Conservation (phyloP, 2,888 invertebrate genomes). For the Campoletis raptor region DNA sequence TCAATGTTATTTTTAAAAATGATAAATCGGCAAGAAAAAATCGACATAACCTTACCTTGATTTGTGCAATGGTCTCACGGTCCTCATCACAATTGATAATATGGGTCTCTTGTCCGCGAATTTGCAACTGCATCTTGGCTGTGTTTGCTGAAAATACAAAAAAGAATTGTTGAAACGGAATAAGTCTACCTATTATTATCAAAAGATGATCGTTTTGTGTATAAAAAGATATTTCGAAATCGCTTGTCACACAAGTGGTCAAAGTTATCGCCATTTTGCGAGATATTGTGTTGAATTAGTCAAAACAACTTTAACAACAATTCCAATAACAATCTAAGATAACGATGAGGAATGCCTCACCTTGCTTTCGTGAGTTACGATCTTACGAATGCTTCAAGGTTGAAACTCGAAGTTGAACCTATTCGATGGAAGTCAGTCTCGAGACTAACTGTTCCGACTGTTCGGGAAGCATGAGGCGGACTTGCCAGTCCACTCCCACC, state of each 20-base stretch:
- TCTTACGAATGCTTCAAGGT: slow-evolving; percentile 63
- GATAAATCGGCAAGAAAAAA: background rate
- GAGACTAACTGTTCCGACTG: too few relatives aligned
- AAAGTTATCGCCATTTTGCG: slow-evolving; percentile 2
- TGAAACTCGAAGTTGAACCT: too few relatives aligned
- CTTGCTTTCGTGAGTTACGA: too few relatives aligned
- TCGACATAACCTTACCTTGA: slow-evolving; percentile 88
- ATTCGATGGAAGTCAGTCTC: too few relatives aligned
- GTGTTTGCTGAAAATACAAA: slow-evolving; percentile 38
- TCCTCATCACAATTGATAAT: slow-evolving; percentile 90
- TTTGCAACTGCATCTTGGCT: slow-evolving; percentile 92
- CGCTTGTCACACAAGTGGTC: slow-evolving; percentile 41
- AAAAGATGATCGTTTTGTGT: background rate
- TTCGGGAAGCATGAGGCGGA: too few relatives aligned
- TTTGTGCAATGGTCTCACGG: slow-evolving; percentile 90
- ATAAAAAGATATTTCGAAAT: slow-evolving; percentile 18
- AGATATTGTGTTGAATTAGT: slow-evolving; percentile 3
- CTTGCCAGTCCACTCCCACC: too few relatives aligned
- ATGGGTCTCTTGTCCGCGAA: slow-evolving; percentile 91
- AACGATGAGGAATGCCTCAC: background rate
- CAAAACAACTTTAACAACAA: background rate
- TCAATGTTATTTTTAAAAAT: background rate
- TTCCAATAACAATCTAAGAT: background rate
- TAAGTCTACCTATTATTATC: background rate
- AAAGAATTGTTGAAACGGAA: slow-evolving; percentile 1